Evolutionary conservation across 2,113 vertebrate species (phyloP).

Genomic region (Melanerpes formicivorus): DNA sequence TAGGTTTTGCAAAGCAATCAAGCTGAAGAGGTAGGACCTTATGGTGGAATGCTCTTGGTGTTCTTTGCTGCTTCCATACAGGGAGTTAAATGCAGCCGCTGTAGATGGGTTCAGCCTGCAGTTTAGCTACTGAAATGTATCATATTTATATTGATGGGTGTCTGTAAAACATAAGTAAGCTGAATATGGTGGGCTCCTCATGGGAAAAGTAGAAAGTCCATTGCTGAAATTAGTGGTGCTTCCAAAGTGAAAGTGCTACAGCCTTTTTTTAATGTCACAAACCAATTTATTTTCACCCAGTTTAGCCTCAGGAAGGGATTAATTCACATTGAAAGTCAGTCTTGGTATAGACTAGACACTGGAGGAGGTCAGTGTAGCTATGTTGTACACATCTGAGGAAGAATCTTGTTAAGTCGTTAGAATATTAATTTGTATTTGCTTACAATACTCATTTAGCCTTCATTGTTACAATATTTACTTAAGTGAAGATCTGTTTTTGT

Average conservation of each 20-base stretch:
- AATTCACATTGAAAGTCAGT: background rate
- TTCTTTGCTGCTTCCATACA: background rate
- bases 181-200: background rate
- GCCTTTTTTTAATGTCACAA: background rate
- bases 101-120: background rate
- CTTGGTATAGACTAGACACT: background rate
- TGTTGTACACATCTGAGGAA: background rate
- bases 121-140: background rate
- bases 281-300: background rate
- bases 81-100: background rate
- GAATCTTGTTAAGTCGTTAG: background rate
- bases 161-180: background rate
- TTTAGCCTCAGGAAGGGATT: background rate
- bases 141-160: background rate
- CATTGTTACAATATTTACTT: background rate
- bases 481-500: background rate
- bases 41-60: rapidly evolving
- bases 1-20: background rate
- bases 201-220: background rate
- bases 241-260: background rate
- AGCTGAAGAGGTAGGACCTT: background rate
- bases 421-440: background rate
- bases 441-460: background rate
- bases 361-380: rapidly evolving
- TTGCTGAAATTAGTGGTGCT: background rate